Percentiles rank a stretch among this genome's conserved stretches.
These are phyloP conservation scores for Mycalesis mineus DNA, from an alignment of 2,888 invertebrate species.

Conservation along the genomic window DNA sequence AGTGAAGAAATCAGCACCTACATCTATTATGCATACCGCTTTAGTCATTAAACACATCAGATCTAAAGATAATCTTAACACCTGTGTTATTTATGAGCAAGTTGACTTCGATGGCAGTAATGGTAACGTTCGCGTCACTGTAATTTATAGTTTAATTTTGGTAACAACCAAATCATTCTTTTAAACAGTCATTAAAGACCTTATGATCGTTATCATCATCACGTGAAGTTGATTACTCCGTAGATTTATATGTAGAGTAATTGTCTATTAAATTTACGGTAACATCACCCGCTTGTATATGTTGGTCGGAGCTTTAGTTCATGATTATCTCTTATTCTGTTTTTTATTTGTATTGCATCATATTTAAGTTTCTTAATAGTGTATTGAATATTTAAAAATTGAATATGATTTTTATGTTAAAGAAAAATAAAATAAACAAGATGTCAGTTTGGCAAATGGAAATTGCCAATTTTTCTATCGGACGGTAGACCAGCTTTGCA, in stretches of 20 bases:
- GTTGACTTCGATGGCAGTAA: slow-evolving; percentile 24
- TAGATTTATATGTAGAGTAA: slow-evolving; percentile 22
- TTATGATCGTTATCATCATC: slow-evolving; percentile 28
- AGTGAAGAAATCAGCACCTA: neutral
- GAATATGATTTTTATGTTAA: too few relatives aligned
- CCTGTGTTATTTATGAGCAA: slow-evolving; percentile 24
- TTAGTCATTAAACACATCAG: slow-evolving; percentile 17
- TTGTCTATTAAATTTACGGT: slow-evolving; percentile 6
- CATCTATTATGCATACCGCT: neutral
- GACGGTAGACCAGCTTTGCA: neutral
- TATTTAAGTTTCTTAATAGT: too few relatives aligned
- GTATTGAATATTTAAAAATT: too few relatives aligned
- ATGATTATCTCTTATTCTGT: neutral
- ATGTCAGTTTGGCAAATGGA: too few relatives aligned
- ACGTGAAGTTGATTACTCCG: slow-evolving; percentile 19
- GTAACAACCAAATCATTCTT: slow-evolving; percentile 23
- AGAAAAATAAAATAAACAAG: too few relatives aligned
- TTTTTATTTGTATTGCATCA: too few relatives aligned
- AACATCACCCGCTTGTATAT: slow-evolving; percentile 3
- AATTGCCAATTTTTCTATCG: too few relatives aligned
- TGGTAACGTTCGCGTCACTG: slow-evolving; percentile 26
- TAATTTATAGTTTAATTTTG: slow-evolving; percentile 30
- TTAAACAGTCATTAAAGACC: slow-evolving; percentile 26
- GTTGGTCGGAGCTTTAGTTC: slow-evolving; percentile 1
- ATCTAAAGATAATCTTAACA: slow-evolving; percentile 24